phyloP scores from a whole-genome alignment of 2,113 vertebrate genomes.

The Macquaria australasica region DNA sequence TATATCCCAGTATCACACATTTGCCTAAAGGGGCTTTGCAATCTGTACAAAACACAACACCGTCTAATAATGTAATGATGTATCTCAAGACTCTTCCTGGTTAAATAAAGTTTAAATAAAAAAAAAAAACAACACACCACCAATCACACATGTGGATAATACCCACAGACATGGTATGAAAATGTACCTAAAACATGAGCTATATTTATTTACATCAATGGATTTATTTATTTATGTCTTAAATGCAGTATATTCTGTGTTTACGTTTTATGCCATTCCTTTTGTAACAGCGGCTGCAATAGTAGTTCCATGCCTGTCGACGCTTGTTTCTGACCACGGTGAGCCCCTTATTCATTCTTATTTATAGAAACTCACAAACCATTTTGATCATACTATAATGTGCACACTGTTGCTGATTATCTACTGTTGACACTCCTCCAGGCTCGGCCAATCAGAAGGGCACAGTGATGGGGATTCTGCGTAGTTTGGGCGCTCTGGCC shows the following conservation, averaged over 20 bases:
- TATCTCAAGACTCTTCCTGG: not conserved
- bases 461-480: constrained; percentile 94
- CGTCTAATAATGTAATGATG: too few relatives aligned
- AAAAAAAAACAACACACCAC: not conserved
- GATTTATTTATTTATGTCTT: not conserved
- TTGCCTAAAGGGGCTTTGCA: too few relatives aligned
- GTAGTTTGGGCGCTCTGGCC: constrained; percentile 94
- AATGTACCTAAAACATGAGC: not conserved
- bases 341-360: constrained; percentile 61
- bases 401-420: constrained; percentile 2
- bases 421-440: constrained; percentile 60
- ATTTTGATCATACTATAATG: not conserved
- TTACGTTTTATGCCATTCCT: constrained; percentile 27
- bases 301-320: constrained; percentile 94
- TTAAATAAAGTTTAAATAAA: not conserved
- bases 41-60: too few relatives aligned
- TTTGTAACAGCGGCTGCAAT: constrained; percentile 90
- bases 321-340: constrained; percentile 93
- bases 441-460: constrained; percentile 93
- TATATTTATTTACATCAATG: not conserved
- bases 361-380: not conserved
- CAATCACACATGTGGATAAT: not conserved
- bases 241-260: not conserved
- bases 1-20: too few relatives aligned
- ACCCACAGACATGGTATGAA: not conserved